Base-by-base conservation (phyloP, 2,888 invertebrate species). In the Dasysyrphus albostriatus region DNA sequence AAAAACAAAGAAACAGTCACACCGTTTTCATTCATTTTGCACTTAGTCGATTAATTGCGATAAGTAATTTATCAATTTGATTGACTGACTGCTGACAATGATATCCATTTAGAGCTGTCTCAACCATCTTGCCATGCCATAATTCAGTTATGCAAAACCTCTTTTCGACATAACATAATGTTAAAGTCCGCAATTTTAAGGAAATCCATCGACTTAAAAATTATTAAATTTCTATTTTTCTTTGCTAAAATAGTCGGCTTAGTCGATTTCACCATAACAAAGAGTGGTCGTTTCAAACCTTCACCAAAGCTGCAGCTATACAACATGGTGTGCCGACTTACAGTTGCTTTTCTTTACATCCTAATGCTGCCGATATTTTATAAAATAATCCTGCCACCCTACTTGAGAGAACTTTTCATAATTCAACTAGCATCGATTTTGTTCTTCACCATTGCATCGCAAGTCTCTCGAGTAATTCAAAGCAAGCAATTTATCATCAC, bases 101-200 rank as follows among this genome's bases (percentile, higher is more conserved):
- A 16, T 58, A 58, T 58, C 58, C 58, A 58, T 58, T 58, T 37
- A 16, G 9, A n/a, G 34, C 34, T 56, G 2, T 56, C 8, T 24
- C 3, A 24, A 24, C 24, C n/a, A n/a, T n/a, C n/a, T n/a, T n/a
- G n/a, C n/a, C n/a, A n/a, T n/a, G n/a, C n/a, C n/a, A n/a, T n/a
- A n/a, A n/a, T n/a, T 61, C 39, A 42, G 61, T 61, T 8, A 29
- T 29, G 19, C 9, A 0, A 42, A 8, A 24, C 6, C 6, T 7
- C 12, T 24, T 24, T 39, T 0, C 14, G 3, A 10, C 16, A 16
- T 5, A n/a, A 5, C 16, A 58, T n/a, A 58, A 42, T 34, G 24
- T 29, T 24, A 12, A 7, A 14, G 14, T 12, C 16, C 7, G 0
- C 10, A 14, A 2, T 24, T 24, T 14, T 24, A 1, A 3, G 8